Conservation (phyloP, 2,113 vertebrate species). For the Arvicanthis niloticus region DNA sequence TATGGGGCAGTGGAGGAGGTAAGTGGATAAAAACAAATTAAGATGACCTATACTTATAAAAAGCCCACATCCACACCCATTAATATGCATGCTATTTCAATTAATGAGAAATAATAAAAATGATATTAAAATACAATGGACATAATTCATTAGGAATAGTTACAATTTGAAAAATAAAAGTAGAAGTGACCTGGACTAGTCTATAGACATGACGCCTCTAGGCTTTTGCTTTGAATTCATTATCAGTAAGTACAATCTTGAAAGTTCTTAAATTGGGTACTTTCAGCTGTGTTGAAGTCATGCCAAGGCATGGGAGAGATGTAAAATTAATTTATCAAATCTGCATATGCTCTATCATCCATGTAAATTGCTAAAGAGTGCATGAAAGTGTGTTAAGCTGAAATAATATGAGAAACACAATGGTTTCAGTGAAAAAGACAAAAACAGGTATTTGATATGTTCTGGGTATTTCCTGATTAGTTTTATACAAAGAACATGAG, state of each 20-base stretch:
- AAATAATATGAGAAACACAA: background rate
- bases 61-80: background rate
- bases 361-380: background rate
- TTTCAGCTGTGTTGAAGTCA: background rate
- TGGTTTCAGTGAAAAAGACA: background rate
- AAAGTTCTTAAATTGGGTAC: background rate
- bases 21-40: background rate
- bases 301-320: background rate
- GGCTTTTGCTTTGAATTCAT: background rate
- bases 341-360: background rate
- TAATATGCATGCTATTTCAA: background rate
- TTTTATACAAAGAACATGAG: background rate
- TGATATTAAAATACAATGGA: background rate
- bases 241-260: background rate
- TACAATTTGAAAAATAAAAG: background rate
- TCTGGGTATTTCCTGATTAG: background rate
- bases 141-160: background rate
- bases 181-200: background rate
- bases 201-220: background rate
- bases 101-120: background rate
- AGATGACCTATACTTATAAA: background rate
- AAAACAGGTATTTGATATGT: background rate
- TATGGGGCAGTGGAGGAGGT: background rate
- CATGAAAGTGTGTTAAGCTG: background rate
- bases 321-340: background rate